Percentiles rank a stretch among this genome's conserved stretches.
Conservation (phyloP, 2,113 vertebrate genomes). For the Calonectris borealis region DNA sequence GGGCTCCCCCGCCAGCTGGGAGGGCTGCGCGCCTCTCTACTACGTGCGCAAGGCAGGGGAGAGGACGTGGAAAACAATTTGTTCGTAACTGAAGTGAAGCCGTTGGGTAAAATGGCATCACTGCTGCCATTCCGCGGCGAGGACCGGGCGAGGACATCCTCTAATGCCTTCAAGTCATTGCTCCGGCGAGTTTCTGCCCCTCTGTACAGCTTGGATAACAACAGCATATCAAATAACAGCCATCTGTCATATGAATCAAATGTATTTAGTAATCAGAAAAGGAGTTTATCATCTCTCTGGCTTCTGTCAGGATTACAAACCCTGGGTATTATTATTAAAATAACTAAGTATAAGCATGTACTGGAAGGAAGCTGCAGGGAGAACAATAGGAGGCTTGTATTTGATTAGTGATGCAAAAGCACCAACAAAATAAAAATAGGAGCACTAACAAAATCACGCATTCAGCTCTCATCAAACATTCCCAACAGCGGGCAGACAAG, state of each 20-base stretch:
- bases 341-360: background rate
- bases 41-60: background rate
- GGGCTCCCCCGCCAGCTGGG: background rate
- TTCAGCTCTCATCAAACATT: background rate
- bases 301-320: background rate
- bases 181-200: background rate
- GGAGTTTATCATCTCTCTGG: background rate
- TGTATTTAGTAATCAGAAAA: background rate
- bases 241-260: background rate
- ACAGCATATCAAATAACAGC: background rate
- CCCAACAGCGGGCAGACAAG: background rate
- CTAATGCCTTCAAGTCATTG: background rate
- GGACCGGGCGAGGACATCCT: background rate
- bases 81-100: background rate
- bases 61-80: background rate
- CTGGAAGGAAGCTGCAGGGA: background rate
- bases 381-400: conserved; percentile 43
- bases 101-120: background rate
- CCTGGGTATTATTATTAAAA: background rate
- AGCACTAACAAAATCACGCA: background rate
- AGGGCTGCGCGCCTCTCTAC: background rate
- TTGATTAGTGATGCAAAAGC: conserved; percentile 32
- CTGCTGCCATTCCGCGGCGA: background rate
- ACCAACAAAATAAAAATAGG: conserved; percentile 11
- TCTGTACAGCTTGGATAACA: background rate